Conservation (phyloP, 2,888 invertebrate species). For the Heliconius sara region DNA sequence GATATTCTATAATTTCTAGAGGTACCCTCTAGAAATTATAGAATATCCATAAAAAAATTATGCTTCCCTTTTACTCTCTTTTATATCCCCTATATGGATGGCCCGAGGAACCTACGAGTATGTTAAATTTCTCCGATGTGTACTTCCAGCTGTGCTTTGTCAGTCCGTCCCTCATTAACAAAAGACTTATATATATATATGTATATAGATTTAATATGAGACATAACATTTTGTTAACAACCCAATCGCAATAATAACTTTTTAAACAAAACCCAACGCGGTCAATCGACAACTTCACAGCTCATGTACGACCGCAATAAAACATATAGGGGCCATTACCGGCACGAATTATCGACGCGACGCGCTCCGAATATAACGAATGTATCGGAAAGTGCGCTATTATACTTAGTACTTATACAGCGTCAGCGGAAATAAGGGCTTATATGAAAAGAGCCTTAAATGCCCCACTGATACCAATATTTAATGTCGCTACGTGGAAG, state of each 20-base stretch:
- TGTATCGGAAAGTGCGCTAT: constrained; percentile 24
- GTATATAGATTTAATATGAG: no score
- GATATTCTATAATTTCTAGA: no score
- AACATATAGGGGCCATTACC: constrained; percentile 49
- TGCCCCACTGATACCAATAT: constrained; percentile 8
- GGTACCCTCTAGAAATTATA: no score
- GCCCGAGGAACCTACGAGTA: no score
- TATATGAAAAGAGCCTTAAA: constrained; percentile 24
- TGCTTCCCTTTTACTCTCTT: no score
- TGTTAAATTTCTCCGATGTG: no score
- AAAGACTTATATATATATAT: no score
- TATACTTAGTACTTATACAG: constrained; percentile 17
- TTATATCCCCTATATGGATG: no score
- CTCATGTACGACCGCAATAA: constrained; percentile 52
- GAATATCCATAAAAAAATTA: no score
- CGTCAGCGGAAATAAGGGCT: constrained; percentile 21
- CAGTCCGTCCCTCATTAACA: no score
- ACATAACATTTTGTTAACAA: neutral
- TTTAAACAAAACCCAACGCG: constrained; percentile 15
- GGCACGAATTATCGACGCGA: constrained; percentile 49
- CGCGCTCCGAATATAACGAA: constrained; percentile 31
- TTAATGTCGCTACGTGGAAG: neutral
- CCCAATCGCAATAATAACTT: neutral
- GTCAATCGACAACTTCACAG: constrained; percentile 47
- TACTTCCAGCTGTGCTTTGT: no score